phyloP scores from a whole-genome alignment of 2,113 vertebrate genomes.

The Aramus guarauna region DNA sequence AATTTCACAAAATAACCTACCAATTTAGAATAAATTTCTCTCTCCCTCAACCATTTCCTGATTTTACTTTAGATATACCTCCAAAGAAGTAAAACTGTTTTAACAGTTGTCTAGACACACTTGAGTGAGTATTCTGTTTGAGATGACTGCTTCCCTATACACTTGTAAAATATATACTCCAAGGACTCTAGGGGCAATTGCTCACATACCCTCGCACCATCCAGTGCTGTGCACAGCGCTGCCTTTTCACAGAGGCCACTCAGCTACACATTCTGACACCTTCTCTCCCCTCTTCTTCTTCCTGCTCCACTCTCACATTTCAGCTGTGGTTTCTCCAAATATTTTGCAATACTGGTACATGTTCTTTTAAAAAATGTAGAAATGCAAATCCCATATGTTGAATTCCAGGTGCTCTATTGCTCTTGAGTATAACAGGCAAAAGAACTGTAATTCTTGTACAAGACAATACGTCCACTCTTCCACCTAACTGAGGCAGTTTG shows the following conservation, averaged over 20 bases:
- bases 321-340: not conserved
- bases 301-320: not conserved
- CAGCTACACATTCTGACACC: not conserved
- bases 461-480: too few relatives aligned
- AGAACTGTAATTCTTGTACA: not conserved
- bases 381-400: not conserved
- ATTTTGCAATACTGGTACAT: not conserved
- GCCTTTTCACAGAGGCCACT: not conserved
- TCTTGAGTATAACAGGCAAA: not conserved
- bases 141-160: not conserved
- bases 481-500: not conserved
- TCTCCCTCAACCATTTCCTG: not conserved
- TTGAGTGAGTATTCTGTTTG: not conserved
- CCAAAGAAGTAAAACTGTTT: not conserved
- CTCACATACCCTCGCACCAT: not conserved
- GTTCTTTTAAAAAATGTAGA: not conserved
- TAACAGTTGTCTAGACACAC: not conserved
- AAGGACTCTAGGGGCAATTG: not conserved
- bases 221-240: not conserved
- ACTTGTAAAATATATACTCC: not conserved
- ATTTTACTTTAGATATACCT: not conserved
- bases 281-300: not conserved
- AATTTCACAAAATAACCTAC: not conserved
- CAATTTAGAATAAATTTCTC: not conserved
- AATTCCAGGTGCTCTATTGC: not conserved